These are phyloP conservation scores for Platichthys stellatus DNA, from an alignment of 2,113 vertebrate genomes.

Conservation along the genomic window DNA sequence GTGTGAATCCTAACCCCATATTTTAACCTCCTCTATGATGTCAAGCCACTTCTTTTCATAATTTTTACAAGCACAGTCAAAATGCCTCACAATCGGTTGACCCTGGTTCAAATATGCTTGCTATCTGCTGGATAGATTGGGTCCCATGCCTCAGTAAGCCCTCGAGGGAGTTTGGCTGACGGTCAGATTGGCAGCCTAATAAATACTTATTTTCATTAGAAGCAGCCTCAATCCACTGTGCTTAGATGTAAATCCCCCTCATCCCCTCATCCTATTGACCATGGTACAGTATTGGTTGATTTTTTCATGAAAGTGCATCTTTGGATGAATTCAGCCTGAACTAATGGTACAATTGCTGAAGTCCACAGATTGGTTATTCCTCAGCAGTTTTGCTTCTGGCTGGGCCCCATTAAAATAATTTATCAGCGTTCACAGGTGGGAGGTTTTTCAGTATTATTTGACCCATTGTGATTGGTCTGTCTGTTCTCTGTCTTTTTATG, in stretches of 20 bases:
- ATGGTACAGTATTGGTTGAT: constrained; percentile 8
- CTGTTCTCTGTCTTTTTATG: neutral
- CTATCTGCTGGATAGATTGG: constrained; percentile 39
- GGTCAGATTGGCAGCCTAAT: constrained; percentile 65
- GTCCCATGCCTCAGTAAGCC: constrained; percentile 36
- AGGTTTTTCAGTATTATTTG: neutral
- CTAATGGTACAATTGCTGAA: neutral
- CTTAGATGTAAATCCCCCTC: constrained; percentile 68
- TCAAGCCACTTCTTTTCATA: constrained; percentile 14
- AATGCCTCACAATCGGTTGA: constrained; percentile 18
- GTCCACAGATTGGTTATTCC: constrained; percentile 5
- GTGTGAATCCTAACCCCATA: constrained; percentile 19
- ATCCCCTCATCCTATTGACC: constrained; percentile 52
- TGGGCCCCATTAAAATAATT: neutral
- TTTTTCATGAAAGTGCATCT: constrained; percentile 14
- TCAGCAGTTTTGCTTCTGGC: neutral
- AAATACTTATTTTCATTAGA: constrained; percentile 77
- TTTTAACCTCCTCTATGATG: constrained; percentile 11
- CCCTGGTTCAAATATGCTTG: constrained; percentile 32
- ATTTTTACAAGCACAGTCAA: constrained; percentile 23
- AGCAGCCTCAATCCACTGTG: constrained; percentile 63
- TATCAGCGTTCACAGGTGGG: neutral
- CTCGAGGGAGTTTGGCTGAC: constrained; percentile 53
- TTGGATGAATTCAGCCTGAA: constrained; percentile 1
- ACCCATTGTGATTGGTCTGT: neutral